Percentiles rank a stretch among this genome's conserved stretches.
These are phyloP conservation scores for Cephus sareptanus DNA, from an alignment of 2,888 invertebrate species.

Conservation along the genomic window DNA sequence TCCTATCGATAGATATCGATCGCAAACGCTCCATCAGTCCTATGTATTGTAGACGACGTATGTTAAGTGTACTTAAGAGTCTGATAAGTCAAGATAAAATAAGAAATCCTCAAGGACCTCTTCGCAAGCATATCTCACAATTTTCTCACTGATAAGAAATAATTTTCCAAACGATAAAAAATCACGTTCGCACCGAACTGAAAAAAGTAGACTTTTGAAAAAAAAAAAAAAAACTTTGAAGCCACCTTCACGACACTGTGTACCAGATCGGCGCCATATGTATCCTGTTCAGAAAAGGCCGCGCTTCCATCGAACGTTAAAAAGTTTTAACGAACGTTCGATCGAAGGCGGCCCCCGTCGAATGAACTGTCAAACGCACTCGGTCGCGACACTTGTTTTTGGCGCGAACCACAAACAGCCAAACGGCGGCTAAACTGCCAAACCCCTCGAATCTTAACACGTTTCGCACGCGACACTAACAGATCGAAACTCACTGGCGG, in stretches of 20 bases:
- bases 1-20: no score
- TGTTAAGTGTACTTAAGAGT: no score
- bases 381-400: background rate
- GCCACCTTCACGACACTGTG: slow-evolving; percentile 21
- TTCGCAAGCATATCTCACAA: no score
- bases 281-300: slow-evolving; percentile 54
- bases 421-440: slow-evolving; percentile 10
- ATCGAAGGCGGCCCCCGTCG: slow-evolving; percentile 48
- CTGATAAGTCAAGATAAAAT: no score
- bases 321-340: slow-evolving; percentile 13
- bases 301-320: slow-evolving; percentile 45
- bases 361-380: slow-evolving; percentile 31
- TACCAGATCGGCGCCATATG: slow-evolving; percentile 26
- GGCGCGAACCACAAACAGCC: background rate
- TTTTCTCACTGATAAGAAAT: no score
- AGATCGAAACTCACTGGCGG: background rate
- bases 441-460: slow-evolving; percentile 8
- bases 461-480: slow-evolving; percentile 13
- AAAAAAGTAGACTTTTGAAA: background rate
- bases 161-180: no score
- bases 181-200: no score
- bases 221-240: background rate
- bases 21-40: no score
- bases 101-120: no score
- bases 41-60: no score